Evolutionary conservation across 2,113 vertebrate genomes (phyloP), one percentile per base, ranked within the genome.

Genomic region (Erpornis zantholeuca): DNA sequence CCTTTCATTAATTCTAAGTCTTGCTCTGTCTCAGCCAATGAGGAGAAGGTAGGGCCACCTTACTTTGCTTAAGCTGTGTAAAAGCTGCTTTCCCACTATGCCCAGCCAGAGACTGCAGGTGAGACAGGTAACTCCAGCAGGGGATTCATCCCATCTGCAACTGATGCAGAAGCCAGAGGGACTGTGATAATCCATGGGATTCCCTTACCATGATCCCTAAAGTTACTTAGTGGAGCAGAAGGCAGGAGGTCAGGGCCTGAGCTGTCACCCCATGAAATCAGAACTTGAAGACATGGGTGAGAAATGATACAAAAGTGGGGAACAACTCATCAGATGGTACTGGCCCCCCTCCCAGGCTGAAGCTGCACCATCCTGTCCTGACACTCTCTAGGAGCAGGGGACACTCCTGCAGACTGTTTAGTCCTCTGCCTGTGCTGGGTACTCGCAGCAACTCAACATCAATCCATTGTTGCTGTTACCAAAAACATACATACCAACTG

Each of bases 371-470:
- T 42, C 59, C 38, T 40, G 54, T 82, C 38, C 78, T 40, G 40
- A 28, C 31, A 19, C n/a, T 57, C 44, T 38, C 0, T 0, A 25
- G 57, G 36, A 27, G 11, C 2, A 9, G 6, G 15, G 53, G n/a
- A 20, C 54, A 17, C 29, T 81, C 47, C 64, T 63, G 38, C 38
- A 42, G 35, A 12, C 36, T 66, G 0, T 61, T 52, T 8, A 28
- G 23, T 36, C 20, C 52, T 75, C 47, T 81, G 63, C 57, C 42
- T n/a, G 3, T 21, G 20, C 25, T 22, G 42, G n/a, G 22, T 68
- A 36, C 27, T 53, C 69, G 38, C 59, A 69, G 64, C 59, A 77
- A 52, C 10, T 50, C 63, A 45, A 23, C 57, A 63, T 13, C n/a
- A 52, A 33, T 35, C 24, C 38, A 54, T 64, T 53, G 45, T 29